Percentiles rank a stretch among this genome's conserved stretches.
phyloP scores from a whole-genome alignment of 2,888 invertebrate genomes.

The Herminia tarsipennalis region DNA sequence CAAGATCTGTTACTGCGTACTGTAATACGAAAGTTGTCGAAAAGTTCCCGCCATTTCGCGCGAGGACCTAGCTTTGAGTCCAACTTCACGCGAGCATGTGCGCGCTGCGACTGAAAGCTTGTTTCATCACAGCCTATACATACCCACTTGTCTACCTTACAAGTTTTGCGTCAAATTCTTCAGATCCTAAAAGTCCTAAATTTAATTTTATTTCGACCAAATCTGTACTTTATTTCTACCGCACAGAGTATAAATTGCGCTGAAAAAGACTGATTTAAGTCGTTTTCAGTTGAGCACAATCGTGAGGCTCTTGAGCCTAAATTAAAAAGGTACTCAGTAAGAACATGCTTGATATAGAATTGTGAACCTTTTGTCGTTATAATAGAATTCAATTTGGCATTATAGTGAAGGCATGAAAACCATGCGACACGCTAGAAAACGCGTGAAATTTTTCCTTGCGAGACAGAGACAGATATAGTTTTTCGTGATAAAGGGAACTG shows the following conservation, averaged over 20 bases:
- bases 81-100: constrained; percentile 71
- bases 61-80: constrained; percentile 47
- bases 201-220: not conserved
- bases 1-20: constrained; percentile 43
- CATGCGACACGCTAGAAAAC: constrained; percentile 65
- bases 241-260: constrained; percentile 5
- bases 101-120: constrained; percentile 79
- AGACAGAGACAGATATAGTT: constrained; percentile 78
- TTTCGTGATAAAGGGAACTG: constrained; percentile 80
- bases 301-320: constrained; percentile 21
- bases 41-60: constrained; percentile 77
- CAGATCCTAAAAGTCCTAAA: constrained; percentile 40
- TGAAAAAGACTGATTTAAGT: not conserved
- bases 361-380: constrained; percentile 26
- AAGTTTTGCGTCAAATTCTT: constrained; percentile 65
- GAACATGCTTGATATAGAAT: constrained; percentile 24
- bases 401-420: constrained; percentile 54
- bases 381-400: constrained; percentile 45
- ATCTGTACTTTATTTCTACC: not conserved
- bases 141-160: constrained; percentile 77
- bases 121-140: constrained; percentile 69
- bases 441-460: constrained; percentile 75
- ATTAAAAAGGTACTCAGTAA: constrained; percentile 46
- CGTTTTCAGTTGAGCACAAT: constrained; percentile 18
- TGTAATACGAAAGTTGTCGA: constrained; percentile 66